These are phyloP conservation scores for Agrotis clavis DNA, from an alignment of 2,888 invertebrate species.

Conservation along the genomic window DNA sequence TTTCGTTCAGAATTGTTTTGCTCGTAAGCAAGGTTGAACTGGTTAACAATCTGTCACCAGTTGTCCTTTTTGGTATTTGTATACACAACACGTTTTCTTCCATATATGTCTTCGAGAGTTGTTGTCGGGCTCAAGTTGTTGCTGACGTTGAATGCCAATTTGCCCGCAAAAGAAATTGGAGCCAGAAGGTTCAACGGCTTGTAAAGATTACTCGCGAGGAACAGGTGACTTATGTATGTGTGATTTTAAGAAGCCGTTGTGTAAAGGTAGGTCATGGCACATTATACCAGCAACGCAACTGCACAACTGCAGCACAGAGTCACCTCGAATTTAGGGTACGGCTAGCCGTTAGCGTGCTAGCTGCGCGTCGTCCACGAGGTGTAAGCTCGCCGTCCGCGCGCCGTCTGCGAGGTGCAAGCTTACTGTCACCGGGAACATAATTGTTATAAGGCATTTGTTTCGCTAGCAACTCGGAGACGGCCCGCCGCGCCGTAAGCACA, in stretches of 20 bases:
- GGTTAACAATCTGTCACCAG: constrained; percentile 47
- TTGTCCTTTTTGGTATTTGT: constrained; percentile 49
- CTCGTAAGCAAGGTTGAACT: constrained; percentile 31
- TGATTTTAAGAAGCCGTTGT: neutral
- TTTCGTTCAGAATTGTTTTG: constrained; percentile 27
- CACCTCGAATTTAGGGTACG: too few relatives aligned
- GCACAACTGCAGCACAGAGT: too few relatives aligned
- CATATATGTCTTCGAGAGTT: constrained; percentile 57
- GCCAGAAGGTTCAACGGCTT: constrained; percentile 27
- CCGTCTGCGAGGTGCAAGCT: too few relatives aligned
- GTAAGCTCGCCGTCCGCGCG: too few relatives aligned
- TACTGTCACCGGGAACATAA: too few relatives aligned
- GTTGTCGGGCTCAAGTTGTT: constrained; percentile 47
- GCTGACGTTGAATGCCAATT: constrained; percentile 46
- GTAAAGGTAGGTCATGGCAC: too few relatives aligned
- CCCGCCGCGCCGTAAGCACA: too few relatives aligned
- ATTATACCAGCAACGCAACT: too few relatives aligned
- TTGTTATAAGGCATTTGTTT: too few relatives aligned
- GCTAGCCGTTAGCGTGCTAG: too few relatives aligned
- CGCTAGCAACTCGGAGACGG: too few relatives aligned
- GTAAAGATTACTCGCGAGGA: constrained; percentile 1
- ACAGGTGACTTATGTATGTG: neutral
- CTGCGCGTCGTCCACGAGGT: too few relatives aligned
- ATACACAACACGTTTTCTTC: constrained; percentile 51
- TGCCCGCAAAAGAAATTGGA: constrained; percentile 21